These are phyloP conservation scores for Paramisgurnus dabryanus DNA, from an alignment of 2,113 vertebrate species.

Conservation along the genomic window DNA sequence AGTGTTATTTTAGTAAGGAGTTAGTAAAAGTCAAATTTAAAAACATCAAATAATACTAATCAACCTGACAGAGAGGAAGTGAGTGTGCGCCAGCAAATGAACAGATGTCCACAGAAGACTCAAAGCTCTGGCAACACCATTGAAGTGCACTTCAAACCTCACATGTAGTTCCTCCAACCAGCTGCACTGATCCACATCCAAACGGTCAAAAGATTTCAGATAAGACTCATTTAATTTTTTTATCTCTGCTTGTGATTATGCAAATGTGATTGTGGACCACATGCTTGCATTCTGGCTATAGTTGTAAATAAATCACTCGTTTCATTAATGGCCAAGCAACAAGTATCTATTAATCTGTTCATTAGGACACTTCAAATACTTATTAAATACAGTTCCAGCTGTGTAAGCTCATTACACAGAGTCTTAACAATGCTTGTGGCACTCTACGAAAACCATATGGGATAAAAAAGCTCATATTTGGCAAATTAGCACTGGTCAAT, in stretches of 20 bases:
- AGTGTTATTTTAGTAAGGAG: too few relatives aligned
- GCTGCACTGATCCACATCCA: constrained; percentile 69
- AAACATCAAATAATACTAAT: constrained; percentile 31
- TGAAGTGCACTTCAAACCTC: constrained; percentile 79
- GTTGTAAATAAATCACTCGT: constrained; percentile 55
- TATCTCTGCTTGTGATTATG: constrained; percentile 56
- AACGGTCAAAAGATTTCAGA: constrained; percentile 49
- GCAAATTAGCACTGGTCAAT: constrained; percentile 67
- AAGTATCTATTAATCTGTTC: constrained; percentile 79
- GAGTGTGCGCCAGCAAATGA: constrained; percentile 65
- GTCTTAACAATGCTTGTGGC: constrained; percentile 74
- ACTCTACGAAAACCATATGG: constrained; percentile 69
- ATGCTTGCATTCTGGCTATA: constrained; percentile 49
- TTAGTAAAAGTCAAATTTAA: too few relatives aligned
- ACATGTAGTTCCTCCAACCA: constrained; percentile 70
- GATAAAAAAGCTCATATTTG: constrained; percentile 60
- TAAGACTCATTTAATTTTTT: constrained; percentile 27
- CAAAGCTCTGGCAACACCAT: constrained; percentile 66
- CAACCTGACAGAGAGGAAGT: constrained; percentile 31
- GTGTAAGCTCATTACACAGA: constrained; percentile 73
- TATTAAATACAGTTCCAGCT: constrained; percentile 81
- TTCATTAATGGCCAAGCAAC: constrained; percentile 73
- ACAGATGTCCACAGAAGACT: constrained; percentile 74
- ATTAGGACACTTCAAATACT: constrained; percentile 79
- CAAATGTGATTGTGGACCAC: constrained; percentile 54